Conservation (phyloP, 2,113 vertebrate species). For the Nibea albiflora region DNA sequence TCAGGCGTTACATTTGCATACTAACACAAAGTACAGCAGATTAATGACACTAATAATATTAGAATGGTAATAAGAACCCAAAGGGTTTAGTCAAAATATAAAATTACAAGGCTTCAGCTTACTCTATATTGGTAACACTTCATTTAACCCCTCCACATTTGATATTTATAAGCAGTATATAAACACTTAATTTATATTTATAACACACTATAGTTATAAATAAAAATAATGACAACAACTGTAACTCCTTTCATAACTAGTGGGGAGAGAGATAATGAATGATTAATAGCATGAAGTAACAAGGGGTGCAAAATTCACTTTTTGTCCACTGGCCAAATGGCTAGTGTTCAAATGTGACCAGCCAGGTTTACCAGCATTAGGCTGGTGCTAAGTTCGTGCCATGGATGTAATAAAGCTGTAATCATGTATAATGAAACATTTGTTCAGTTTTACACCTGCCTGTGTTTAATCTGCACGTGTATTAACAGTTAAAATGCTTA, state of each 20-base stretch:
- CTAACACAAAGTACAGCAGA: conserved; percentile 21
- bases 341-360: no score
- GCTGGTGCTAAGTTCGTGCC: no score
- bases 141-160: not conserved
- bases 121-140: not conserved
- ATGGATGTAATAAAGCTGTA: not conserved
- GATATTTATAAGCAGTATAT: not conserved
- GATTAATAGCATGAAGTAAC: not conserved
- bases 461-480: not conserved
- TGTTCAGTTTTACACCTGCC: not conserved
- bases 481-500: not conserved
- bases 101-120: not conserved
- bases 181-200: not conserved
- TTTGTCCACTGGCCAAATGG: no score
- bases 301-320: no score
- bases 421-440: not conserved
- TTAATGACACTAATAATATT: conserved; percentile 37
- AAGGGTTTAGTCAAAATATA: not conserved
- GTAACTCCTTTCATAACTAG: not conserved
- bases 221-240: not conserved
- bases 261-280: not conserved
- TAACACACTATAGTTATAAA: not conserved
- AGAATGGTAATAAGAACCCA: conserved; percentile 21
- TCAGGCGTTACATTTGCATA: conserved; percentile 47
- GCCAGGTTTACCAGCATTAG: no score